These are phyloP conservation scores for Pampusana beccarii DNA, from an alignment of 2,113 vertebrate genomes.

Conservation along the genomic window DNA sequence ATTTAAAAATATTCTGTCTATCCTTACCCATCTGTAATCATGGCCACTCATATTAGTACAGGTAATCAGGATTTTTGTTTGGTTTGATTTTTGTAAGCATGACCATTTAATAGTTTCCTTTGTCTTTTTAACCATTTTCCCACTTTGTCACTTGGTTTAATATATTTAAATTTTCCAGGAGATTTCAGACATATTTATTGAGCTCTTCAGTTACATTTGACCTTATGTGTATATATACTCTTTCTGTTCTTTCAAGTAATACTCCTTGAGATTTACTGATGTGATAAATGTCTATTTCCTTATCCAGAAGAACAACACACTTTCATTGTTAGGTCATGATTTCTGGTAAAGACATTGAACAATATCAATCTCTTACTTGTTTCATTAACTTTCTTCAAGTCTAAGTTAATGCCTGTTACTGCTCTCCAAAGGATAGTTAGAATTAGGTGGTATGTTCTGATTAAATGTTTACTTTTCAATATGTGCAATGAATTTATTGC, in stretches of 20 bases:
- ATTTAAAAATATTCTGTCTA: neutral
- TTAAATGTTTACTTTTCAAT: neutral
- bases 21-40: neutral
- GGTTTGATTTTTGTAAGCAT: neutral
- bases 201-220: neutral
- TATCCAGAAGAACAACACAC: neutral
- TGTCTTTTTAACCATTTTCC: neutral
- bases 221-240: neutral
- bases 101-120: neutral
- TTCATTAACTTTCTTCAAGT: neutral
- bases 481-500: neutral
- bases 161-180: neutral
- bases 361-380: neutral
- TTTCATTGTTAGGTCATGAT: neutral
- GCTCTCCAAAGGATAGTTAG: neutral
- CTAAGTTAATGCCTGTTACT: neutral
- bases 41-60: neutral
- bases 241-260: neutral
- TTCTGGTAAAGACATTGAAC: neutral
- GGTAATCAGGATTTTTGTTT: neutral
- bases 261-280: neutral
- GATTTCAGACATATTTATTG: neutral
- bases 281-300: neutral
- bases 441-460: neutral
- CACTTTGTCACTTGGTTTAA: neutral